Evolutionary conservation across 2,888 invertebrate genomes (phyloP).

Genomic region (Callyntrura guangdongensis): DNA sequence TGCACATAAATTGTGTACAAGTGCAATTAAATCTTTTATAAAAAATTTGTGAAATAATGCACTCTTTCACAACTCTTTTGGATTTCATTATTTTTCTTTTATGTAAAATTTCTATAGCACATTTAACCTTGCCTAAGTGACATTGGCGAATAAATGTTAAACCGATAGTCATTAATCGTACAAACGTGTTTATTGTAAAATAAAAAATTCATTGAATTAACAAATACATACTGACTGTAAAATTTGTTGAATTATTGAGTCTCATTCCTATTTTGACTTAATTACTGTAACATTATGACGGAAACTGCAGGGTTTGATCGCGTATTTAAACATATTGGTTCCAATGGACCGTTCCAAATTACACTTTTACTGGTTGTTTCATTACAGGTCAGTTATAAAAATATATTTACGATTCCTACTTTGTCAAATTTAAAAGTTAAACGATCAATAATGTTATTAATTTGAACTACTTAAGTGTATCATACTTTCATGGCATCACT

Average conservation of each 20-base stretch:
- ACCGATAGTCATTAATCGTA: too few relatives aligned
- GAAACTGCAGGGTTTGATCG: slow-evolving; percentile 80
- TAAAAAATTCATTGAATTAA: too few relatives aligned
- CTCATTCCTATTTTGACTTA: neutral
- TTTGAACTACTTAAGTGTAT: slow-evolving; percentile 44
- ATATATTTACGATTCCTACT: neutral
- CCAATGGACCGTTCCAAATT: slow-evolving; percentile 79
- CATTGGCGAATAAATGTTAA: too few relatives aligned
- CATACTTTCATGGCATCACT: slow-evolving; percentile 81
- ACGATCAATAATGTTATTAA: neutral
- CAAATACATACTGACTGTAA: too few relatives aligned
- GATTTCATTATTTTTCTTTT: neutral
- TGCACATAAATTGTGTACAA: too few relatives aligned
- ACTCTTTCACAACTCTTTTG: neutral
- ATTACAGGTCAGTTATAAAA: slow-evolving; percentile 77
- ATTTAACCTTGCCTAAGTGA: too few relatives aligned
- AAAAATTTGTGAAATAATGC: neutral
- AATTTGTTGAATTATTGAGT: neutral
- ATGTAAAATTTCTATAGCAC: too few relatives aligned
- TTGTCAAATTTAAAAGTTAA: neutral
- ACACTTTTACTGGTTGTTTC: slow-evolving; percentile 77
- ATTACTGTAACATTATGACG: slow-evolving; percentile 24
- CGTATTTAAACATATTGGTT: slow-evolving; percentile 81
- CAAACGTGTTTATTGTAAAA: too few relatives aligned
- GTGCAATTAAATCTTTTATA: too few relatives aligned